Conservation (phyloP, 2,888 invertebrate genomes). For the Microctonus brassicae region DNA sequence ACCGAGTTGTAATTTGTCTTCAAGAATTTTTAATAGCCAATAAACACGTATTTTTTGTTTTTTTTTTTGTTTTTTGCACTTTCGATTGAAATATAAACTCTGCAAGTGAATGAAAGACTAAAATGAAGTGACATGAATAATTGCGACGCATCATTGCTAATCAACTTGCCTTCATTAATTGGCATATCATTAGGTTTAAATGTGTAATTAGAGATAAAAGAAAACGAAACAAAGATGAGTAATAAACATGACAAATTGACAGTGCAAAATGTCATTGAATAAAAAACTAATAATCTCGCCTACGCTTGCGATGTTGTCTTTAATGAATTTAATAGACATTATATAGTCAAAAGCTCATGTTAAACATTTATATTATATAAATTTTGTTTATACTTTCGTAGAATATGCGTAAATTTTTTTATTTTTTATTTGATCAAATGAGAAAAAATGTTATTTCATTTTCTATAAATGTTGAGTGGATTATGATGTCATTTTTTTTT, state of each 20-base stretch:
- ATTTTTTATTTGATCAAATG: neutral
- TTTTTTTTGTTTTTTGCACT: neutral
- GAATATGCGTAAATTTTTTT: neutral
- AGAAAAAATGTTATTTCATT: slow-evolving; percentile 5
- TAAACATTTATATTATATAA: neutral
- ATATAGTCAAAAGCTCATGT: neutral
- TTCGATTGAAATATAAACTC: neutral
- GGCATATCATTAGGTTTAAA: slow-evolving; percentile 48
- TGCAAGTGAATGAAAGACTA: neutral
- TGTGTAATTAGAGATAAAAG: slow-evolving; percentile 19
- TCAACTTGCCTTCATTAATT: slow-evolving; percentile 46
- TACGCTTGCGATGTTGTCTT: slow-evolving; percentile 1
- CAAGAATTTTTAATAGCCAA: neutral
- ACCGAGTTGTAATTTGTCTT: slow-evolving; percentile 21
- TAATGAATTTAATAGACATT: slow-evolving; percentile 7
- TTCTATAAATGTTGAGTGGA: slow-evolving; percentile 6
- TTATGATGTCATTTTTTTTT: neutral
- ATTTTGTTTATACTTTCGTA: neutral
- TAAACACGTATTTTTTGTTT: neutral
- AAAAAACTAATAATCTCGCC: neutral
- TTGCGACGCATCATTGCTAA: slow-evolving; percentile 30
- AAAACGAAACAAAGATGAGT: slow-evolving; percentile 12
- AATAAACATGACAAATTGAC: slow-evolving; percentile 9
- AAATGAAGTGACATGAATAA: neutral
- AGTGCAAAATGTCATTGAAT: neutral